These are phyloP conservation scores for Caenorhabditis virilis DNA, from an alignment of 2,888 invertebrate species.

Conservation along the genomic window DNA sequence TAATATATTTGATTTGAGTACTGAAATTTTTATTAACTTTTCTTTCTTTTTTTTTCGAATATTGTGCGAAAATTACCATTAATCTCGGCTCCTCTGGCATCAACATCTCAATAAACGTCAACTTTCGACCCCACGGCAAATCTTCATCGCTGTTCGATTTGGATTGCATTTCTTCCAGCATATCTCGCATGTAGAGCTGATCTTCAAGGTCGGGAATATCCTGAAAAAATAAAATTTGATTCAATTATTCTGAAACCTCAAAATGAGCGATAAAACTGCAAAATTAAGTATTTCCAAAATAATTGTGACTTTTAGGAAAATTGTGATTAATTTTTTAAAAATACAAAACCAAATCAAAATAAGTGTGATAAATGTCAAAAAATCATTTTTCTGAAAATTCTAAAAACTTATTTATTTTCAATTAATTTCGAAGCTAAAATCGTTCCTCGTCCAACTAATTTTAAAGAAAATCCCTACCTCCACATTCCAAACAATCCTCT, in stretches of 20 bases:
- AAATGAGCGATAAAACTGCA: not conserved
- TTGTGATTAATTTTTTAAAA: too few relatives aligned
- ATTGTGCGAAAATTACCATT: constrained; percentile 17
- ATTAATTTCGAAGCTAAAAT: too few relatives aligned
- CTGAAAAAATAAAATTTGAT: constrained; percentile 3
- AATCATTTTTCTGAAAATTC: not conserved
- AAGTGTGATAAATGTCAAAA: not conserved
- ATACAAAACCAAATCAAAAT: too few relatives aligned
- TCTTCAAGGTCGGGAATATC: constrained; percentile 38
- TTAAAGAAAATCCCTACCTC: not conserved
- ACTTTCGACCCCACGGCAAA: constrained; percentile 16
- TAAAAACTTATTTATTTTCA: not conserved
- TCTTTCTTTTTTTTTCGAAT: not conserved
- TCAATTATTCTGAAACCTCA: not conserved
- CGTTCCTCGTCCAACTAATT: too few relatives aligned
- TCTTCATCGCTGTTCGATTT: not conserved
- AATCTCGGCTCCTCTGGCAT: constrained; percentile 10
- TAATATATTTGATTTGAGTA: not conserved
- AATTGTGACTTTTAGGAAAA: not conserved
- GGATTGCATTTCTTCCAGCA: constrained; percentile 22
- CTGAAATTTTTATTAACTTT: not conserved
- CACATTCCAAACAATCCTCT: constrained; percentile 8
- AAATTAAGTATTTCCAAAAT: not conserved
- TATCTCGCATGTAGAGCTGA: constrained; percentile 23
- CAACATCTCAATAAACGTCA: constrained; percentile 18